Base-by-base conservation (phyloP, 2,888 invertebrate genomes). In the Macropis europaea region DNA sequence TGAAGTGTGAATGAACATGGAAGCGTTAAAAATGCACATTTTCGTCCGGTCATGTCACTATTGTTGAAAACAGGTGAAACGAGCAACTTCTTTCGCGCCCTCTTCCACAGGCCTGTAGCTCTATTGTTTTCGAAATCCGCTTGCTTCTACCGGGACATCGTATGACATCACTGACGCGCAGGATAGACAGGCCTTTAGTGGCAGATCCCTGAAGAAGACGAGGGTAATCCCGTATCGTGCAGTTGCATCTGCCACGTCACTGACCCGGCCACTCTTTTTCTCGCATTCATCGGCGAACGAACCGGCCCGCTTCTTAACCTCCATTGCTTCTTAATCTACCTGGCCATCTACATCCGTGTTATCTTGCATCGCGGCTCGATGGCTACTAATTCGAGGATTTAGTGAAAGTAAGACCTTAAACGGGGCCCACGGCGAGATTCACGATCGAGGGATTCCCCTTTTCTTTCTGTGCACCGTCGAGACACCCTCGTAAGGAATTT, bases 311-410 rank as follows among this genome's bases (percentile, higher is more conserved):
- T 60, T 54, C 71, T 73, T 50, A 48, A 36, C 64, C 43, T 38
- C 42, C 64, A 40, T 48, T 59, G 42, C 48, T 54, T 50, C 63
- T 72, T 79, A 81, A 84, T 84, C 83, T 82, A 73, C 73, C 78
- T 81, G 82, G 77, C 74, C 82, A 86, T 87, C 86, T 86, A 83
- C 80, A 82, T 79, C 81, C 81, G 45, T 77, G 79, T 86, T 87
- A 88, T 88, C 88, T 88, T 82, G 82, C 85, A 88, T 88, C 88
- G 79, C 77, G 62, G 77, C 63, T 60, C 81, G 75, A 77, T 73
- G 79, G 73, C 85, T 87, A 87, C 88, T 88, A 88, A 88, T 88
- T 88, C 83, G 84, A 84, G 83, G 84, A 87, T 86, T 85, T 85
- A 81, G 81, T 73, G 82, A 85, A 83, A 83, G 84, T 82, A 84